Base-by-base conservation (phyloP, 2,113 vertebrate species). In the Serilophus lunatus region DNA sequence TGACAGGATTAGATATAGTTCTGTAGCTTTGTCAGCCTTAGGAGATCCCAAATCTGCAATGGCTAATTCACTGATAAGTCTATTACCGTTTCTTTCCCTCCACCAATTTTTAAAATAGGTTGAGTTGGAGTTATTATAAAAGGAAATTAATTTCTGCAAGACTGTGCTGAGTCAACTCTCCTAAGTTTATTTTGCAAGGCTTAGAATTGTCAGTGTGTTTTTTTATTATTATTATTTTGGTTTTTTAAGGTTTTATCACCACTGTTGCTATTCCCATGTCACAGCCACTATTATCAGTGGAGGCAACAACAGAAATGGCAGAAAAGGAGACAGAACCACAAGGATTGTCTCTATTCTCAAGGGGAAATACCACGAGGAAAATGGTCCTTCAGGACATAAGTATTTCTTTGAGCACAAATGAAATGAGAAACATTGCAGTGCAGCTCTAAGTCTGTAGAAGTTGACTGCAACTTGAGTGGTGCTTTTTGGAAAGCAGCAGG, bases 61-160 rank as follows among this genome's bases (percentile, higher is more conserved):
- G 75, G 95, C 91, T 86, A 80, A 93, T 61, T 84, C 81, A 61
- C 85, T 83, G 71, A 66, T 75, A 90, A 88, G 54, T 61, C 36
- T 92, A 86, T 35, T 80, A 59, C 49, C 47, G 51, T 90, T 92
- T 94, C 57, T 83, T 33, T 26, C 6, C 18, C 26, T 1, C 8
- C 10, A 3, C 1, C 0, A 56, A 50, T 25, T 70, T 75, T 85
- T 40, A 4, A 24, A 88, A 72, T 49, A 87, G 18, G 11, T 47
- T 80, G 53, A 57, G 18, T 63, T 83, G 35, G 6, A 61, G 83
- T 63, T 66, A 45, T 63, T 64, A 70, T 50, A 66, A 10, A 80
- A 42, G 49, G 44, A 63, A 86, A 60, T 66, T 5, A 83, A 78
- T 86, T 70, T 47, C 50, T 83, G 38, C 56, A 78, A 51, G 19